These are phyloP conservation scores for Entomobrya proxima DNA, from an alignment of 2,888 invertebrate species.

Conservation along the genomic window DNA sequence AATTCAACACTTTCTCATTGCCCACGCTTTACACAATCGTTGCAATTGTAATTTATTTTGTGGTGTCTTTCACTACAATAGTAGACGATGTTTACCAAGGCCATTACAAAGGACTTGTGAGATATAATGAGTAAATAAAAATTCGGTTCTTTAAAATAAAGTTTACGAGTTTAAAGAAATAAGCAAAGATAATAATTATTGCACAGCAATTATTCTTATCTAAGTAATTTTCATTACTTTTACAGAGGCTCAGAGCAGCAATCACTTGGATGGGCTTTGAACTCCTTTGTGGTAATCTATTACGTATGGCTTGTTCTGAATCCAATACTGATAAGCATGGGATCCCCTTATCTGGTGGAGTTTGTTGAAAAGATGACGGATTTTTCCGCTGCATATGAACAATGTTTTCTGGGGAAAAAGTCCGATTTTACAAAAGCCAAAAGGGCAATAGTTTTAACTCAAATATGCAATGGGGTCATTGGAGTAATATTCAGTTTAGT, in stretches of 20 bases:
- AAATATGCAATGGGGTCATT: background rate
- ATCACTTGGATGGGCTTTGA: background rate
- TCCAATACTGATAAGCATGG: conserved; percentile 27
- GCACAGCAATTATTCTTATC: no score
- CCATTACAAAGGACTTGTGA: background rate
- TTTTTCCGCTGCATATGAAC: background rate
- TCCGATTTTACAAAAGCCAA: background rate
- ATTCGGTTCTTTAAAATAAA: no score
- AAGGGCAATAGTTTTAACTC: background rate
- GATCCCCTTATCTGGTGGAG: background rate
- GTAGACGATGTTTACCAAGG: background rate
- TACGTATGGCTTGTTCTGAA: conserved; percentile 10
- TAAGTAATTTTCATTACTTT: no score
- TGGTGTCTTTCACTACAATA: background rate
- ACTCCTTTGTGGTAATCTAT: background rate
- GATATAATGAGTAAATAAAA: background rate
- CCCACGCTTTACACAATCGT: background rate
- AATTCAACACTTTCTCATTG: background rate
- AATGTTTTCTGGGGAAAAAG: background rate
- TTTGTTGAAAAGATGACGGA: background rate
- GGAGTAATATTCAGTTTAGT: background rate
- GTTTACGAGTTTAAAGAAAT: no score
- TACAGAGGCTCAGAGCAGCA: no score
- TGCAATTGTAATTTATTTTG: background rate
- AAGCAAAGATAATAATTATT: no score